phyloP scores from a whole-genome alignment of 2,797 vertebrate species.

The Emys orbicularis region DNA sequence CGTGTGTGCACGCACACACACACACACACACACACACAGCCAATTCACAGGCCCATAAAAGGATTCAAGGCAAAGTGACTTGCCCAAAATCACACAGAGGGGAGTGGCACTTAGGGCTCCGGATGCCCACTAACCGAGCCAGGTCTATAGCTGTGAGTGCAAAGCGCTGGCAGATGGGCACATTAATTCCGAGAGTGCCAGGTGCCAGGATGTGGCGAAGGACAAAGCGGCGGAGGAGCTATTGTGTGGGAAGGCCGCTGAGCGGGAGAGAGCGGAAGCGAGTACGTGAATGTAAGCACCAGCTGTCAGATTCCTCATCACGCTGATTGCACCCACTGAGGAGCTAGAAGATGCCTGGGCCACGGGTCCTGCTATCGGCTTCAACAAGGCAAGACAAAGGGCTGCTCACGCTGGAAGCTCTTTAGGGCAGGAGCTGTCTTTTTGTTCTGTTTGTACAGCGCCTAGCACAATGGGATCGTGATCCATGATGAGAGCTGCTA shows the following conservation, averaged over 20 bases:
- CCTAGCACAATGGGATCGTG: background rate
- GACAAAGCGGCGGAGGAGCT: constrained; percentile 19
- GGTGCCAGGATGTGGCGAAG: background rate
- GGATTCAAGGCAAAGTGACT: no score
- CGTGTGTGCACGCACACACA: no score
- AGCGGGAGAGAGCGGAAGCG: background rate
- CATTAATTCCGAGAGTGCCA: constrained; percentile 52
- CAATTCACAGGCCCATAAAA: background rate
- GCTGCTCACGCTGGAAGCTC: background rate
- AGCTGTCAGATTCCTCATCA: background rate
- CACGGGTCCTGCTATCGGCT: background rate
- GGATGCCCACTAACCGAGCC: background rate
- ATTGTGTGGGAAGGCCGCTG: constrained; percentile 20
- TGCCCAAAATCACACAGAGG: background rate
- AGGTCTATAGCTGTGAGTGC: background rate
- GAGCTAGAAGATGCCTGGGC: background rate
- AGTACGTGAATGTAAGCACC: constrained; percentile 1
- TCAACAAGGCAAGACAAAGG: background rate
- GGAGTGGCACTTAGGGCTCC: background rate
- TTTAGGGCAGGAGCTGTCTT: background rate
- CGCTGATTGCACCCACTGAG: background rate
- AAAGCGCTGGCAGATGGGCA: constrained; percentile 28
- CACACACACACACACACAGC: background rate
- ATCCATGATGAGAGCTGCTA: background rate
- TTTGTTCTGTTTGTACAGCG: background rate